Conservation (phyloP, 2,797 vertebrate genomes). For the Syngnathus acus region DNA sequence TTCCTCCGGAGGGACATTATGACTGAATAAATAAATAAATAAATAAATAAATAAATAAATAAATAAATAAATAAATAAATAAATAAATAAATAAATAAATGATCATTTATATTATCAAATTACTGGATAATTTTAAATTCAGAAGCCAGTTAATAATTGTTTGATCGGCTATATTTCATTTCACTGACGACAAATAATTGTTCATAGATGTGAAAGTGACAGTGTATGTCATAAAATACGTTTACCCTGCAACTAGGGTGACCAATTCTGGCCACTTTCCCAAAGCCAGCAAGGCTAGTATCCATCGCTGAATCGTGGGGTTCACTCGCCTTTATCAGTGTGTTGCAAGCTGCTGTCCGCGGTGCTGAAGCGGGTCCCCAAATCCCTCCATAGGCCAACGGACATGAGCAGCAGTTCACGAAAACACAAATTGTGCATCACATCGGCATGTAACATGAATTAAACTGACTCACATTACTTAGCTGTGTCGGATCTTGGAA, state of each 20-base stretch:
- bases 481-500: neutral
- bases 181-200: too few relatives aligned
- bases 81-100: too few relatives aligned
- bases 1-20: neutral
- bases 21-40: too few relatives aligned
- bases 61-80: too few relatives aligned
- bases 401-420: neutral
- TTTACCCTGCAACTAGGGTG: neutral
- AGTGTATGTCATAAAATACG: too few relatives aligned
- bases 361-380: constrained; percentile 64
- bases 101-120: too few relatives aligned
- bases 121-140: too few relatives aligned
- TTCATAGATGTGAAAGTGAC: too few relatives aligned
- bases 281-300: neutral
- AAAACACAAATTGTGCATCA: neutral
- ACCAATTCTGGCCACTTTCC: neutral
- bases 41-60: too few relatives aligned
- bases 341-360: constrained; percentile 64
- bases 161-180: too few relatives aligned
- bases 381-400: constrained; percentile 1
- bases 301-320: neutral
- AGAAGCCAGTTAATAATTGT: too few relatives aligned
- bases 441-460: neutral
- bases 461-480: neutral
- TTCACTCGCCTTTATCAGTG: constrained; percentile 19